These are phyloP conservation scores for Pardosa pseudoannulata DNA, from an alignment of 2,888 invertebrate genomes.

Conservation along the genomic window DNA sequence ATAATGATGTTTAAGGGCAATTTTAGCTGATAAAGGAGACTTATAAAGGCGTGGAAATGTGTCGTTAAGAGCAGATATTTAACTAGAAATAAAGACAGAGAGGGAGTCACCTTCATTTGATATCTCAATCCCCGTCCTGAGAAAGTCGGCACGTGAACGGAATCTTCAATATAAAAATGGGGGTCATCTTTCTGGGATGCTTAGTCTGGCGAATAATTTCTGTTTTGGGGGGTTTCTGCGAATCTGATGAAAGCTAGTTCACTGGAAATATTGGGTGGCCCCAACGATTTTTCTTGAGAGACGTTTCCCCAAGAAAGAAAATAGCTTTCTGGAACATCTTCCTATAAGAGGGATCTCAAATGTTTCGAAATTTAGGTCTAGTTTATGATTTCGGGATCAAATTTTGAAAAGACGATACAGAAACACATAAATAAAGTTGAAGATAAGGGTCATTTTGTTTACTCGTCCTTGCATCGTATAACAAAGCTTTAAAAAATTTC, in stretches of 20 bases:
- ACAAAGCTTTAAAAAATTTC: too few relatives aligned
- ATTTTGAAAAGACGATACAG: background rate
- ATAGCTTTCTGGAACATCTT: background rate
- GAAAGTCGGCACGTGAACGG: background rate
- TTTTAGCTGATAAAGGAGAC: conserved; percentile 34
- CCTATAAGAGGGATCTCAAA: background rate
- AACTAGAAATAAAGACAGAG: conserved; percentile 23
- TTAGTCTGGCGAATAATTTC: conserved; percentile 8
- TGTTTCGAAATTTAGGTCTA: background rate
- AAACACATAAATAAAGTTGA: too few relatives aligned
- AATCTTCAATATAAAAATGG: conserved; percentile 3
- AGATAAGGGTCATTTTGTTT: too few relatives aligned
- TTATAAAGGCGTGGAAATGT: background rate
- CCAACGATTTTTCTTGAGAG: background rate
- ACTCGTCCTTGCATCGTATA: too few relatives aligned
- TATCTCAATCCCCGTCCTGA: conserved; percentile 40
- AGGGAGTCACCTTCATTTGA: conserved; percentile 37
- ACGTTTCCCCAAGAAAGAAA: background rate
- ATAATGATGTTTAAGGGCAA: conserved; percentile 34
- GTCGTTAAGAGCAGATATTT: conserved; percentile 23
- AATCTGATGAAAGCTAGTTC: background rate
- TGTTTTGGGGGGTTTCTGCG: background rate
- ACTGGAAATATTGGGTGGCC: background rate
- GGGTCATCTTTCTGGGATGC: conserved; percentile 16
- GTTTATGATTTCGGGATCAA: background rate